These are phyloP conservation scores for Drosophila prosaltans DNA, from an alignment of 1,140 invertebrate genomes.

Conservation along the genomic window DNA sequence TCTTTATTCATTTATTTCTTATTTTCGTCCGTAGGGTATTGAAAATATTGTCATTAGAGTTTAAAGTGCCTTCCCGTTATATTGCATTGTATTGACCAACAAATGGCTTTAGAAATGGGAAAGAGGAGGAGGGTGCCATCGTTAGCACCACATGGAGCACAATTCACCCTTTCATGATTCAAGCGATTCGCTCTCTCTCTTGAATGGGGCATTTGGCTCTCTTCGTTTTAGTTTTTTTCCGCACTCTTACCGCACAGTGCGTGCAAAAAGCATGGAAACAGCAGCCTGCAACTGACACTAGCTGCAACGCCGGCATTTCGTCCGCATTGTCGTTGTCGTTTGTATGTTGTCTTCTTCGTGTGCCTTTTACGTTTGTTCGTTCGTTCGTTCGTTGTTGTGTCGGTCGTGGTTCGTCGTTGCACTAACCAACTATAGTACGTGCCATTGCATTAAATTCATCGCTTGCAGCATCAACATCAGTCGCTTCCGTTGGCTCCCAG, in stretches of 20 bases:
- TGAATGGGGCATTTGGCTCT: conserved; percentile 20
- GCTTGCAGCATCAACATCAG: conserved; percentile 54
- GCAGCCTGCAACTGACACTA: conserved; percentile 1
- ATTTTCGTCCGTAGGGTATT: conserved; percentile 19
- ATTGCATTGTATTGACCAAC: conserved; percentile 51
- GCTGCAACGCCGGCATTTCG: conserved; percentile 26
- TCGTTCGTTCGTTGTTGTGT: background rate
- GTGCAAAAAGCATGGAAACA: conserved; percentile 17
- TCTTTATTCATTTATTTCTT: background rate
- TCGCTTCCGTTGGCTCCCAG: conserved; percentile 59
- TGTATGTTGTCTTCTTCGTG: background rate
- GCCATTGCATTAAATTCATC: conserved; percentile 53
- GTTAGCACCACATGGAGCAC: conserved; percentile 41
- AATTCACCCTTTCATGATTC: conserved; percentile 6
- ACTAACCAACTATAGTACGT: conserved; percentile 17
- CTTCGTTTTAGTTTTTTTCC: background rate
- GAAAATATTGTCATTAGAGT: background rate
- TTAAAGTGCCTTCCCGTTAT: background rate
- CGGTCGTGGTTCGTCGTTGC: background rate
- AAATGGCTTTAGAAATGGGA: conserved; percentile 36
- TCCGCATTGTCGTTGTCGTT: conserved; percentile 16
- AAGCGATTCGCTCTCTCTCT: conserved; percentile 20
- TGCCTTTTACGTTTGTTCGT: conserved; percentile 2
- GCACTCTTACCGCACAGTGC: conserved; percentile 37
- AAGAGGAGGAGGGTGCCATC: conserved; percentile 20